Conservation (phyloP, 2,113 vertebrate species). For the rabbit (Oryctolagus cuniculus) region DNA sequence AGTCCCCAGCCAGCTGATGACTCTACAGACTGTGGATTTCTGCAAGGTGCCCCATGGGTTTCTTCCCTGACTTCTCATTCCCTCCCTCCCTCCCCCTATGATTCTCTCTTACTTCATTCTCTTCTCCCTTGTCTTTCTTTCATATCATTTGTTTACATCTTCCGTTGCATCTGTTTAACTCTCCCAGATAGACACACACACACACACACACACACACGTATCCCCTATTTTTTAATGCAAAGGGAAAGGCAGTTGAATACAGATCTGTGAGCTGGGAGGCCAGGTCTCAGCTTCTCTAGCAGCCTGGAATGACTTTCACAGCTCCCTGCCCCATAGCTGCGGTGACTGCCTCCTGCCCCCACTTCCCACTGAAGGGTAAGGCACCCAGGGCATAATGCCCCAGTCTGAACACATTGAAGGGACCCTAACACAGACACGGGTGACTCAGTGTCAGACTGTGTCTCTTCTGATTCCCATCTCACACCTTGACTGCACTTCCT, state of each 20-base stretch:
- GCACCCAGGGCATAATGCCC: neutral
- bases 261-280: neutral
- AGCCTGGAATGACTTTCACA: neutral
- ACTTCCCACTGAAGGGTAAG: neutral
- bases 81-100: too few relatives aligned
- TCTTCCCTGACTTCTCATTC: neutral
- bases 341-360: accelerated
- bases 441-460: neutral
- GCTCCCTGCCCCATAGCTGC: too few relatives aligned
- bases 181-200: neutral
- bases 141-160: neutral
- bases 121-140: neutral
- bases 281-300: neutral
- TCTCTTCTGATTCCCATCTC: neutral
- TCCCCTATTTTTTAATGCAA: neutral
- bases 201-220: neutral
- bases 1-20: neutral
- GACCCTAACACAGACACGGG: neutral
- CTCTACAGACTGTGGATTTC: accelerated
- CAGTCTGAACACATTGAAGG: neutral
- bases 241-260: neutral
- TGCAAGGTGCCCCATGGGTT: neutral
- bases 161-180: neutral
- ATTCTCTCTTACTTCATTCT: neutral
- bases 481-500: neutral